Evolutionary conservation across 2,113 vertebrate genomes (phyloP).

Genomic region (Xyrauchen texanus): DNA sequence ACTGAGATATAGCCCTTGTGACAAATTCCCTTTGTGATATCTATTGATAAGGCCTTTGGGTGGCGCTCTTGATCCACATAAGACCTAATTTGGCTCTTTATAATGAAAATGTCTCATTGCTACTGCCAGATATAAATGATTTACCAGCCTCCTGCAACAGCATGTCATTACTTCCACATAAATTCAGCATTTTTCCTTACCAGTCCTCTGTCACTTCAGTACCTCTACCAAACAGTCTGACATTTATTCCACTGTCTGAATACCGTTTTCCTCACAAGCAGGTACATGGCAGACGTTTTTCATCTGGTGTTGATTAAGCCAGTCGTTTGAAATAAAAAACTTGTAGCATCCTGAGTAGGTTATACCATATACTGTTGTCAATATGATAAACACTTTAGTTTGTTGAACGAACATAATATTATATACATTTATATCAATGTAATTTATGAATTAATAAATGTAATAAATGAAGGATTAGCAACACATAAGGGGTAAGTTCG

Average conservation of each 20-base stretch:
- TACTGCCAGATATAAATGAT: conserved; percentile 53
- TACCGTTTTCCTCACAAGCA: conserved; percentile 3
- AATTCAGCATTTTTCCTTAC: conserved; percentile 47
- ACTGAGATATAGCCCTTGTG: too few relatives aligned
- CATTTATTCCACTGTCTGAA: conserved; percentile 19
- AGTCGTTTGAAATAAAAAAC: too few relatives aligned
- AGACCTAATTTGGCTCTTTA: not conserved
- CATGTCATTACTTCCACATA: conserved; percentile 57
- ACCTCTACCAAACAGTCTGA: not conserved
- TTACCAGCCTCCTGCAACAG: conserved; percentile 38
- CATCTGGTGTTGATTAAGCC: not conserved
- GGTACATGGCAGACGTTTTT: not conserved
- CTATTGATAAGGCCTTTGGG: conserved; percentile 51
- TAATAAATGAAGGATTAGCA: too few relatives aligned
- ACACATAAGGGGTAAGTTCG: too few relatives aligned
- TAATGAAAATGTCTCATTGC: conserved; percentile 30
- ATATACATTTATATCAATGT: too few relatives aligned
- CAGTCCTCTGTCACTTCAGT: conserved; percentile 10
- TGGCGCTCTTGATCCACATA: conserved; percentile 55
- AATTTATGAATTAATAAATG: too few relatives aligned
- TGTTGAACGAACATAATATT: too few relatives aligned
- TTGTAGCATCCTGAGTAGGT: too few relatives aligned
- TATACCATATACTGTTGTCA: too few relatives aligned
- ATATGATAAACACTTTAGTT: too few relatives aligned
- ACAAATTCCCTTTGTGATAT: too few relatives aligned